These are phyloP conservation scores for Sparidentex hasta DNA, from an alignment of 2,797 vertebrate species.

Conservation along the genomic window DNA sequence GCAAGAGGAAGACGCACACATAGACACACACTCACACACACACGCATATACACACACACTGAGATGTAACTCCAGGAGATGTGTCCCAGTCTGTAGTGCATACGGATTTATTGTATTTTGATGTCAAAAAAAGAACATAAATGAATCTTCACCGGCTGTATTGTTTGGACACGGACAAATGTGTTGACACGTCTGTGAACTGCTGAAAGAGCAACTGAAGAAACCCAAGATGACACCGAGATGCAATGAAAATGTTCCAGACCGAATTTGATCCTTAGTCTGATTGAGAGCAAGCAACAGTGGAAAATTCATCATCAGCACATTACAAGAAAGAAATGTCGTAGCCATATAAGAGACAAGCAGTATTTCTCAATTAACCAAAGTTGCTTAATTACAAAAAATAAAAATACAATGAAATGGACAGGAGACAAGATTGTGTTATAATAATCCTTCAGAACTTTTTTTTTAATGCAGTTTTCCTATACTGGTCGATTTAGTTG, in stretches of 20 bases:
- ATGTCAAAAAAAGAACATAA: slow-evolving; percentile 49
- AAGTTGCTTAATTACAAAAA: no score
- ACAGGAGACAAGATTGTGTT: no score
- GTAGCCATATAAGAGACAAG: no score
- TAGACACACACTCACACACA: slow-evolving; percentile 43
- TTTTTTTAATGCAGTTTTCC: no score
- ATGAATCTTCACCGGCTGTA: slow-evolving; percentile 54
- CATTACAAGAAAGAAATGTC: no score
- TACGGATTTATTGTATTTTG: slow-evolving; percentile 67
- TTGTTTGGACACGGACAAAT: slow-evolving; percentile 43
- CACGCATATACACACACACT: slow-evolving; percentile 29
- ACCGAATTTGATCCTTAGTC: slow-evolving; percentile 22
- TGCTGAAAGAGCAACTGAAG: slow-evolving; percentile 23
- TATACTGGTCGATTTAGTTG: no score
- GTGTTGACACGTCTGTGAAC: slow-evolving; percentile 24
- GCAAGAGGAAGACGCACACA: slow-evolving; percentile 53
- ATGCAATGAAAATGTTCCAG: slow-evolving; percentile 48
- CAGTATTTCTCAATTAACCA: no score
- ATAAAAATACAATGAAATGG: no score
- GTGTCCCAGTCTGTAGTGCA: slow-evolving; percentile 45
- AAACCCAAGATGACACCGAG: slow-evolving; percentile 43
- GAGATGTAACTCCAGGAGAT: slow-evolving; percentile 45
- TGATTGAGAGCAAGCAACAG: slow-evolving; percentile 24
- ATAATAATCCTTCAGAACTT: no score
- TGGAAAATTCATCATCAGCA: slow-evolving; percentile 13